Evolutionary conservation across 2,113 vertebrate genomes (phyloP).

Genomic region (Nannospalax galili): DNA sequence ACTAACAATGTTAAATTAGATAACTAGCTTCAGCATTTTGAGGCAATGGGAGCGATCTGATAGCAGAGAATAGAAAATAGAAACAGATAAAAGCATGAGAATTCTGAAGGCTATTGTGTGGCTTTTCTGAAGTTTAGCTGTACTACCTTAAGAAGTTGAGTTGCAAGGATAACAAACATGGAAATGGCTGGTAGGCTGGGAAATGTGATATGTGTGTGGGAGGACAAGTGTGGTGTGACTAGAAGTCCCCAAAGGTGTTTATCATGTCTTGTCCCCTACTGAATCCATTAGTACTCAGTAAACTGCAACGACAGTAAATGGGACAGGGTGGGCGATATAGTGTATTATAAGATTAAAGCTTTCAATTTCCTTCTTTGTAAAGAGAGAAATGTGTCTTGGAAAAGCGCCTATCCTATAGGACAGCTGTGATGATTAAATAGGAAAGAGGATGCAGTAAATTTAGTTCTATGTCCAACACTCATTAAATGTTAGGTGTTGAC

Average conservation of each 20-base stretch:
- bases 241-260: neutral
- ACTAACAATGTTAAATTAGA: slow-evolving; percentile 71
- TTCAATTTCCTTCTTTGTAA: neutral
- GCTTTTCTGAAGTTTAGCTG: slow-evolving; percentile 60
- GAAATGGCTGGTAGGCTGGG: neutral
- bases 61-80: slow-evolving; percentile 63
- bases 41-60: slow-evolving; percentile 65
- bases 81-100: slow-evolving; percentile 71
- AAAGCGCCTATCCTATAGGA: neutral
- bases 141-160: slow-evolving; percentile 40
- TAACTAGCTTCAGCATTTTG: slow-evolving; percentile 56
- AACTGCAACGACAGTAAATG: neutral
- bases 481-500: neutral
- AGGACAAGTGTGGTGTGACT: neutral
- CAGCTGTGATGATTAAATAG: neutral
- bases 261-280: neutral
- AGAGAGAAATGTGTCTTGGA: neutral
- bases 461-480: neutral
- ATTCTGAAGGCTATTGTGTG: slow-evolving; percentile 57
- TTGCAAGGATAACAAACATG: slow-evolving; percentile 26
- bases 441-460: neutral
- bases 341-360: neutral
- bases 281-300: neutral
- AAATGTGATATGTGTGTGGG: neutral
- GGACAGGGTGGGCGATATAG: neutral